Conservation (phyloP, 2,797 vertebrate species). For the Myiothlypis coronata region DNA sequence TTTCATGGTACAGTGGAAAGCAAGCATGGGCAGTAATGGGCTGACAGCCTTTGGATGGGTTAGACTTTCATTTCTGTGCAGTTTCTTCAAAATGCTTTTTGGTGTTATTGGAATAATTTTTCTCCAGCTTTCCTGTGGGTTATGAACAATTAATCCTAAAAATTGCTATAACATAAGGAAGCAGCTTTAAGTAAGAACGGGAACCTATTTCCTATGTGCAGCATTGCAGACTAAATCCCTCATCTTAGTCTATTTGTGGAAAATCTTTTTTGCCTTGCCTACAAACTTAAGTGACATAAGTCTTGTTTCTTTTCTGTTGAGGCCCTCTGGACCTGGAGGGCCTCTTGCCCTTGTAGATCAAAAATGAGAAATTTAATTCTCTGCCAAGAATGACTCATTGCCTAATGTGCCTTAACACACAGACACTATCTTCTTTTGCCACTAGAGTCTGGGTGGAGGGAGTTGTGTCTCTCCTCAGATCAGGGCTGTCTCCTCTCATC, state of each 20-base stretch:
- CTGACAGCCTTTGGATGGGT: not conserved
- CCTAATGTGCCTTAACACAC: not conserved
- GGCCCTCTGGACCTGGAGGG: not conserved
- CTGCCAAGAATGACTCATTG: constrained; percentile 1
- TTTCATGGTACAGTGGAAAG: not conserved
- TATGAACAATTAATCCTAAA: not conserved
- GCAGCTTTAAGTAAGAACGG: not conserved
- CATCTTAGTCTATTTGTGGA: not conserved
- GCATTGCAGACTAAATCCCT: not conserved
- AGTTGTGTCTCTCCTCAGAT: not conserved
- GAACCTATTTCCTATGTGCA: not conserved
- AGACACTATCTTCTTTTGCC: not conserved
- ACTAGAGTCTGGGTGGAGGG: not conserved
- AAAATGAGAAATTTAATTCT: not conserved
- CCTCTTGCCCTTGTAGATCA: not conserved
- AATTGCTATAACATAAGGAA: not conserved
- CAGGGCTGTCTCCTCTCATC: constrained; percentile 7
- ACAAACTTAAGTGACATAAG: not conserved
- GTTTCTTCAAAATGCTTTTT: not conserved
- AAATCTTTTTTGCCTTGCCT: not conserved
- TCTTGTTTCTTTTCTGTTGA: not conserved
- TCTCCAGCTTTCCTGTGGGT: not conserved
- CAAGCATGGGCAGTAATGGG: not conserved
- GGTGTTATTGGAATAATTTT: not conserved
- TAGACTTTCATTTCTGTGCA: not conserved